Evolutionary conservation across 2,888 invertebrate genomes (phyloP).

Genomic region (Caenorhabditis macrosperma): DNA sequence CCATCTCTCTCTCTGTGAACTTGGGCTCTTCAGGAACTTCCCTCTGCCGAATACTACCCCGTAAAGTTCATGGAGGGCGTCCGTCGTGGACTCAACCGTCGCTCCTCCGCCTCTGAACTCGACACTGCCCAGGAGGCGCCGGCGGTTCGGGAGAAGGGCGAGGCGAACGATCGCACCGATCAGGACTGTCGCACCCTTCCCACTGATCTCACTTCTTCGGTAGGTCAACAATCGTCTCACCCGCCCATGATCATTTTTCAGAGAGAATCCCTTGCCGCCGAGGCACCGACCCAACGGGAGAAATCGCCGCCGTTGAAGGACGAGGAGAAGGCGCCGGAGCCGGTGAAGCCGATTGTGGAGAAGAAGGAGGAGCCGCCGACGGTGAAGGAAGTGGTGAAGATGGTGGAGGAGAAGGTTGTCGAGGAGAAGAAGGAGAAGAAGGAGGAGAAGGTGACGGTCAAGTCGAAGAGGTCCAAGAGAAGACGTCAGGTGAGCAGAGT

Average conservation of each 20-base stretch:
- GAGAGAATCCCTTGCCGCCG: conserved; percentile 21
- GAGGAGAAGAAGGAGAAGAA: conserved; percentile 14
- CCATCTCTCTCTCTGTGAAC: background rate
- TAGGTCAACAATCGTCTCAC: too few species aligned
- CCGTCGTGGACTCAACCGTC: conserved; percentile 13
- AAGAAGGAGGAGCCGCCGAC: conserved; percentile 9
- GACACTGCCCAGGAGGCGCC: conserved; percentile 52
- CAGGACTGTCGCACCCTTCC: conserved; percentile 39
- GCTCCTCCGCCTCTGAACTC: conserved; percentile 18
- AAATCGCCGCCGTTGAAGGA: background rate
- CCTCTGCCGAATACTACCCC: conserved; percentile 45
- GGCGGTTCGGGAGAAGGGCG: conserved; percentile 43
- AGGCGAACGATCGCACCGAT: conserved; percentile 48
- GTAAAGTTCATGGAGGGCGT: conserved; percentile 13
- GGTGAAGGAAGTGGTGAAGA: background rate
- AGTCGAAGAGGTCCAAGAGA: conserved; percentile 3
- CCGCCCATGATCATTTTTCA: conserved; percentile 9
- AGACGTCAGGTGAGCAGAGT: background rate
- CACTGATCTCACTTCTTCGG: background rate
- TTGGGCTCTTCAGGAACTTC: conserved; percentile 32
- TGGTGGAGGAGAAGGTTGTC: background rate
- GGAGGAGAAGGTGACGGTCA: background rate
- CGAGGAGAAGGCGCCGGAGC: background rate
- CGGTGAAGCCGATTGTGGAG: conserved; percentile 1
- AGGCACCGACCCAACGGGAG: conserved; percentile 22